Evolutionary conservation across 2,888 invertebrate genomes (phyloP), one percentile per base, ranked within the genome.

Genomic region (Latrodectus hesperus): DNA sequence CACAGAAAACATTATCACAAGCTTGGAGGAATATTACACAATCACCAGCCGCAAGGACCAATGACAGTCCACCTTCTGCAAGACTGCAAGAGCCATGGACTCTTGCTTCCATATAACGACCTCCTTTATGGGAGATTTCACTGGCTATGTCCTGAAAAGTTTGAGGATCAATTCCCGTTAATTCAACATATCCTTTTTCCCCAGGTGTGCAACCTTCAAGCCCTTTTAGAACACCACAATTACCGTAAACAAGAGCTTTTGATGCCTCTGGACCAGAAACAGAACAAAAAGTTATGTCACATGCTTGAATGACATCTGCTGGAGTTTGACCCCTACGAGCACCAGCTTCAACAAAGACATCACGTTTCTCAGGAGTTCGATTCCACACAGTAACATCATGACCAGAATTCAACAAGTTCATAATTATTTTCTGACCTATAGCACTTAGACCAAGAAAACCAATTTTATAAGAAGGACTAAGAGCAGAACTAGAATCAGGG

Each of bases 371-470:
- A 80, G 95, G 95, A 80, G 97, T 96, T 91, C 98, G 94, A 93
- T 98, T 98, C 98, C 98, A 99, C 80, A 99, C 95, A 90, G 96
- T 94, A 79, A 99, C 97, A 55, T 81, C 12, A 92, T 99, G 98
- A 0, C 98, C 98, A 8, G 98, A 97, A 92, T 96, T 96, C 91
- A 98, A 95, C 80, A 99, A 94, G 92, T 98, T 98, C 94, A 97
- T 98, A 22, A 98, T 98, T 91, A 99, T 96, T 51, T 97, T 97
- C 88, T 96, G 95, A 76, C 98, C 98, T 96, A 99, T 98, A 91
- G 97, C 96, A 83, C 98, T 98, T 55, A 99, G 94, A 0, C 99
- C 99, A 52, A 99, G 95, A 93, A 99, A 98, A 52, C 99, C 99
- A 92, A 99, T 98, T 91, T 95, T 96, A 93, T 96, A 94, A 90